A percentile compares a stretch with the other conserved stretches of the same genome.
These are phyloP conservation scores for Excalfactoria chinensis DNA, from an alignment of 2,113 vertebrate species.

Conservation along the genomic window DNA sequence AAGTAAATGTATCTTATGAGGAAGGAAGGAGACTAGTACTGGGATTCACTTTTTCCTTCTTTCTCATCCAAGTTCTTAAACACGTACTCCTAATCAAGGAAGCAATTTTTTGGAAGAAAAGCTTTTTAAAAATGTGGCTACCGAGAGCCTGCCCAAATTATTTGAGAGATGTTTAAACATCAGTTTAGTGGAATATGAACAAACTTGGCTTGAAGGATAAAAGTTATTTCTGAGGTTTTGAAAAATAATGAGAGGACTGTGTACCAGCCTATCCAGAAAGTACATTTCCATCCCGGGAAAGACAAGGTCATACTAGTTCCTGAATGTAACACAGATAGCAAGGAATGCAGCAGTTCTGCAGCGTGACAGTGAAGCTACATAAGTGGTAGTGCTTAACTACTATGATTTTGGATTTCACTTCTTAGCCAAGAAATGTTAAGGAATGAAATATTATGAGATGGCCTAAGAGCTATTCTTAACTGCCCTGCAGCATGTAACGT, in stretches of 20 bases:
- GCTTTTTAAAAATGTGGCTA: not conserved
- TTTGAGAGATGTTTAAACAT: not conserved
- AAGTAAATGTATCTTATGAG: not conserved
- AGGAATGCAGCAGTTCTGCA: not conserved
- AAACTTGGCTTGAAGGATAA: not conserved
- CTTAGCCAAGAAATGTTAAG: not conserved
- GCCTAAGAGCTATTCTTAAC: not conserved
- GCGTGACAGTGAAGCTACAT: not conserved
- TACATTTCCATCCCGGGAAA: not conserved
- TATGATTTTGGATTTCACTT: not conserved
- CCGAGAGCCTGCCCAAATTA: not conserved
- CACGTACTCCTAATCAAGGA: not conserved
- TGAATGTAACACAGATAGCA: not conserved
- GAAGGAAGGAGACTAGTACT: not conserved
- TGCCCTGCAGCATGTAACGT: not conserved
- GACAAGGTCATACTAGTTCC: accelerated
- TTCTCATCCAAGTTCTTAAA: not conserved
- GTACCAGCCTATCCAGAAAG: not conserved
- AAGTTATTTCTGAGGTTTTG: not conserved
- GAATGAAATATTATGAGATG: not conserved
- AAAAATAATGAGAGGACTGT: not conserved
- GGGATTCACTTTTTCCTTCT: not conserved
- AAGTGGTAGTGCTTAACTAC: not conserved
- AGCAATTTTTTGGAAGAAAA: not conserved
- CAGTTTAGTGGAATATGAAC: not conserved